Percentiles rank a stretch among this genome's conserved stretches.
Conservation (phyloP, 2,797 vertebrate genomes). For the Rhinophrynus dorsalis region DNA sequence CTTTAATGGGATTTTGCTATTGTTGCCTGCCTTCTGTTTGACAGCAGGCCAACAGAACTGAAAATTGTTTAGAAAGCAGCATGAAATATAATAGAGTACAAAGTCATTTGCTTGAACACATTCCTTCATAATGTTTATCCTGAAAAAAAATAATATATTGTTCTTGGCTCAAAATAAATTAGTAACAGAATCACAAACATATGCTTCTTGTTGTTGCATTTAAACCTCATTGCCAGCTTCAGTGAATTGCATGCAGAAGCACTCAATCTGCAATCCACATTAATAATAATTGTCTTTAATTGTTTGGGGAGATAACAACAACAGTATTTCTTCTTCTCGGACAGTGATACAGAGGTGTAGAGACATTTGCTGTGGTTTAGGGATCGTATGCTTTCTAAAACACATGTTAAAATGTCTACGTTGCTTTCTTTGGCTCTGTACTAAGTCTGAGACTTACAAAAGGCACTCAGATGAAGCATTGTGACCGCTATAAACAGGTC, state of each 20-base stretch:
- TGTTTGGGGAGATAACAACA: constrained; percentile 40
- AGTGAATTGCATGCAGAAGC: constrained; percentile 47
- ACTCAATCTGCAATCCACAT: constrained; percentile 58
- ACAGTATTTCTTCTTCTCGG: background rate
- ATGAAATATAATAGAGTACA: constrained; percentile 78
- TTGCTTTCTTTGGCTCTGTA: background rate
- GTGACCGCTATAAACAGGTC: constrained; percentile 29
- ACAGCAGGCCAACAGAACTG: constrained; percentile 79
- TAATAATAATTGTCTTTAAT: constrained; percentile 56
- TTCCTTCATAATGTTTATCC: constrained; percentile 77
- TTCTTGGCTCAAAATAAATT: constrained; percentile 70
- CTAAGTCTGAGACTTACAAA: background rate
- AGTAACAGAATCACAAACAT: constrained; percentile 65
- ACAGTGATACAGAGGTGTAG: background rate
- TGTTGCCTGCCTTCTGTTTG: constrained; percentile 97
- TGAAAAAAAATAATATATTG: constrained; percentile 71
- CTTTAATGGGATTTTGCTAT: constrained; percentile 97
- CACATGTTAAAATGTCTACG: constrained; percentile 26
- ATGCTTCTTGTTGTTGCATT: constrained; percentile 65
- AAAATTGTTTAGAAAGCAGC: constrained; percentile 81
- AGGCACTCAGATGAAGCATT: constrained; percentile 6
- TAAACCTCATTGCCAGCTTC: constrained; percentile 58
- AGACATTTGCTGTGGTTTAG: background rate
- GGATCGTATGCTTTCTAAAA: background rate
- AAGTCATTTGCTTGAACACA: constrained; percentile 72